A percentile compares a stretch with the other conserved stretches of the same genome.
Evolutionary conservation across 2,113 vertebrate species (phyloP).

Genomic region (Pholis gunnellus): DNA sequence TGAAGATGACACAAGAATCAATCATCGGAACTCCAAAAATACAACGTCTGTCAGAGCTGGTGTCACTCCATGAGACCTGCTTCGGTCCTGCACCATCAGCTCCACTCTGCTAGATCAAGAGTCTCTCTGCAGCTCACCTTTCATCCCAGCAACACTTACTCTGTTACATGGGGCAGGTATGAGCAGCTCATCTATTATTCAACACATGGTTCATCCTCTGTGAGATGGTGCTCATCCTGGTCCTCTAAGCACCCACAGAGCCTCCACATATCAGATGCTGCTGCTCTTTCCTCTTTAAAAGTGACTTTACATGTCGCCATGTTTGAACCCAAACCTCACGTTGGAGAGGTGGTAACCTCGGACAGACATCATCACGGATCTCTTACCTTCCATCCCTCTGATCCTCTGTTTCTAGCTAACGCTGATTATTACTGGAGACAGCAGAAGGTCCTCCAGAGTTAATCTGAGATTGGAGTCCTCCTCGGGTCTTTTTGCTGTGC

Average conservation of each 20-base stretch:
- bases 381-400: conserved; percentile 73
- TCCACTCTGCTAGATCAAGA: conserved; percentile 43
- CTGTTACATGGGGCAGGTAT: conserved; percentile 69
- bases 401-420: conserved; percentile 14
- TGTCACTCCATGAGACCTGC: neutral
- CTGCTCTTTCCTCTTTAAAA: neutral
- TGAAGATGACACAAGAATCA: conserved; percentile 45
- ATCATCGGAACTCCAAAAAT: neutral
- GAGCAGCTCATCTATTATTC: conserved; percentile 74
- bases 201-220: conserved; percentile 60
- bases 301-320: neutral
- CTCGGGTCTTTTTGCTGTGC: conserved; percentile 12
- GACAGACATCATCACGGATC: conserved; percentile 5
- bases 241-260: conserved; percentile 4
- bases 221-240: conserved; percentile 31
- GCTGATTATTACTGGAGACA: conserved; percentile 18
- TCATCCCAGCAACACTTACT: conserved; percentile 54
- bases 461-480: conserved; percentile 43
- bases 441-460: conserved; percentile 43
- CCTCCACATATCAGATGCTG: neutral
- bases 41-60: neutral
- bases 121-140: conserved; percentile 66
- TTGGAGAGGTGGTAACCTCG: neutral
- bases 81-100: conserved; percentile 17
- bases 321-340: neutral